Base-by-base conservation (phyloP, 2,113 vertebrate genomes). In the Morphnarchus princeps region DNA sequence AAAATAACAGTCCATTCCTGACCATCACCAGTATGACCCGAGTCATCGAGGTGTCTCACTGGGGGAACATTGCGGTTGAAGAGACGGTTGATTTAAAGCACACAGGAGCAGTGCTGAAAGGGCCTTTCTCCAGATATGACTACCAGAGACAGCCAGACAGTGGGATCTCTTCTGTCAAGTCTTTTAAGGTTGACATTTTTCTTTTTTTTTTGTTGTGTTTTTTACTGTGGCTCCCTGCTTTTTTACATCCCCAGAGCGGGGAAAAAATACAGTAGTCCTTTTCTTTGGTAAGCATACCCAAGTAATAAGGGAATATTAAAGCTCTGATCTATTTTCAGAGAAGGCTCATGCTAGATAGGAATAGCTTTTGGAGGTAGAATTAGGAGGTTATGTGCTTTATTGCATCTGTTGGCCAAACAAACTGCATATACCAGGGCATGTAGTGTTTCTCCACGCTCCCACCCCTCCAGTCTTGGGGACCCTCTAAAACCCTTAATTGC, bases 71-170 rank as follows among this genome's bases (percentile, higher is more conserved):
- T 45, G 99, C 99, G 0, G 99, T 99, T 83, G 99, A 99, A 80
- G 99, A 99, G 91, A 99, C 99, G 0, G 98, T 99, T 45, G 99
- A 99, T 96, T 94, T 99, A 91, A 99, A 99, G 94, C 99, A 99
- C 97, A 99, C 99, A 0, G 99, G 99, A 16, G 99, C 99, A 13
- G 92, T 98, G 49, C 98, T 99, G n/a, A 99, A 99, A 96, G 99
- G 99, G 3, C 99, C 99, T 3, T 99, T 99, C 94, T 99, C 99
- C 8, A 99, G 99, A 95, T 99, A 99, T 0, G 99, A 99, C 95
- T 99, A 99, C 98, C 99, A 99, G 97, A 98, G 99, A 43, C 99
- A 99, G 97, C 99, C 99, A 8, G 99, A 99, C 96, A 99, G 99
- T 7, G 99, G 99, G 6, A 99, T 99, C 92, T 99, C 99, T n/a